Evolutionary conservation across 2,113 vertebrate species (phyloP), one percentile per base, ranked within the genome.

Genomic region (human (Homo sapiens)): DNA sequence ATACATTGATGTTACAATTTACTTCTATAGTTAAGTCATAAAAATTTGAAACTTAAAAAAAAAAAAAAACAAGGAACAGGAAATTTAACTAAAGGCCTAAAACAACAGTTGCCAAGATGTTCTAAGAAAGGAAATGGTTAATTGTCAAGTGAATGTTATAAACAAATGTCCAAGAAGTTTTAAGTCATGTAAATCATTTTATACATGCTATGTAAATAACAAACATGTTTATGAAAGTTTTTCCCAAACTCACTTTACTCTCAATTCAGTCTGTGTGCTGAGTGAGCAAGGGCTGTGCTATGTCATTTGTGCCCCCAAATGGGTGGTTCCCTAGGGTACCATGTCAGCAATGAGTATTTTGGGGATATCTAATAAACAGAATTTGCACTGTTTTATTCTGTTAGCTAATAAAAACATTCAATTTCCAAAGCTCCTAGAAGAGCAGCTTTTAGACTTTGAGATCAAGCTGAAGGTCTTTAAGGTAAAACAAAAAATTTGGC

Each of bases 391-490:
- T 38, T 90, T 95, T 86, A 43, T 96, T 89, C 38, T 72, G 13
- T 59, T 72, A 92, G 22, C 3, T 40, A 59, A 78, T 14, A 40
- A 52, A 25, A 73, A 72, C 35, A 1, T 30, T 64, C 23, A 40
- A 30, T 84, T 80, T 59, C 30, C 25, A 82, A 59, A 86, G 7
- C 40, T 76, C 17, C 85, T 86, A n/a, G 27, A 79, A 96, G 73
- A 89, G 45, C 68, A 75, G 55, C 3, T 75, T 94, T 83, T 84
- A 52, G 48, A 84, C 68, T 97, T 98, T 97, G 93, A 98, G 97
- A 98, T 98, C 76, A 96, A 75, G 50, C 90, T 92, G 92, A 94
- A 89, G 35, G 83, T 98, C n/a, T 93, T 48, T 82, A 61, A 96
- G 64, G 78, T 92, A 92, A 89, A 82, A 55, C 40, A 85, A 90